phyloP scores from a whole-genome alignment of 2,888 invertebrate species.

The Opisthograptis luteolata region DNA sequence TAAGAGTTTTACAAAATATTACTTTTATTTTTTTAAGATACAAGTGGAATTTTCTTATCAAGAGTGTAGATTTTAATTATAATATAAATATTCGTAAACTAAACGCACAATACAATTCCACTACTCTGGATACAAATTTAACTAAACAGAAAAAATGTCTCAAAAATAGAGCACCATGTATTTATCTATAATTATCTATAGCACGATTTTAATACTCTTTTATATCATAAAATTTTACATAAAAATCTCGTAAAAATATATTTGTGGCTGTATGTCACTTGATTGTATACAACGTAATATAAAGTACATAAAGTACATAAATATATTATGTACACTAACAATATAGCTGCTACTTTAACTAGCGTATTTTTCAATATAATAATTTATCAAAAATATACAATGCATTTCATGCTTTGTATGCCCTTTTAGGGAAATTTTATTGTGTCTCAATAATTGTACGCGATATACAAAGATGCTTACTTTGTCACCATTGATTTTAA shows the following conservation, averaged over 20 bases:
- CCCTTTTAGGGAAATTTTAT: slow-evolving; percentile 24
- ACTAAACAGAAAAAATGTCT: slow-evolving; percentile 37
- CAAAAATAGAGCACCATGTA: slow-evolving; percentile 57
- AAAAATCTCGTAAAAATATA: slow-evolving; percentile 21
- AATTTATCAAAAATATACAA: slow-evolving; percentile 36
- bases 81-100: slow-evolving; percentile 21
- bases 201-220: slow-evolving; percentile 46
- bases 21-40: slow-evolving; percentile 2
- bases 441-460: background rate
- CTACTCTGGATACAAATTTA: slow-evolving; percentile 14
- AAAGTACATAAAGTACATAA: too few relatives aligned
- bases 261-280: slow-evolving; percentile 30
- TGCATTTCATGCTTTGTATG: slow-evolving; percentile 33
- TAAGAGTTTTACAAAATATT: slow-evolving; percentile 11
- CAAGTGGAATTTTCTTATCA: slow-evolving; percentile 13
- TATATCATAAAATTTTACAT: slow-evolving; percentile 22
- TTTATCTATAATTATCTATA: slow-evolving; percentile 34
- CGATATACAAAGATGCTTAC: background rate
- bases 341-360: slow-evolving; percentile 20
- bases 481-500: background rate
- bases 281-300: too few relatives aligned
- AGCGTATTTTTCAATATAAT: slow-evolving; percentile 25
- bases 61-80: slow-evolving; percentile 8
- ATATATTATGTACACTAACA: slow-evolving; percentile 8
- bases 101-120: slow-evolving; percentile 12